Evolutionary conservation across 2,797 vertebrate genomes (phyloP), one percentile per base, ranked within the genome.

Genomic region (Tapirus indicus): DNA sequence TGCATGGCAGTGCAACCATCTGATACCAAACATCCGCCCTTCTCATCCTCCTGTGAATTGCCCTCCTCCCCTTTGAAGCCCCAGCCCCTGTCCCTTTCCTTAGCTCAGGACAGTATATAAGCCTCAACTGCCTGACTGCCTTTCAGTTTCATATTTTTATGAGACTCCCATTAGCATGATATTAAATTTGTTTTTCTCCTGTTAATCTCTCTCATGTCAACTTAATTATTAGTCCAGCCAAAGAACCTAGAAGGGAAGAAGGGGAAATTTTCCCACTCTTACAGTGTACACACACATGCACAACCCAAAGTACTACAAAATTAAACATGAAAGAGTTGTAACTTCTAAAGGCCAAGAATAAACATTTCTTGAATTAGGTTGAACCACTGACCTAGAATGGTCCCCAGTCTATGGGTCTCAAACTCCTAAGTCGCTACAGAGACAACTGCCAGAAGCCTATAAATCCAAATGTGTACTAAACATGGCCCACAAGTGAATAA

Each of bases 331-430:
- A 82, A 69, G 44, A 78, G 8, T 7, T 92, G 18, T 49, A 95
- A 94, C 49, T 80, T 91, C 35, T 62, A 41, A 79, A 95, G n/a
- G 35, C 23, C 38, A 78, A 72, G 52, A 89, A 86, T 88, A 52
- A 52, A 44, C 16, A 83, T 86, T 78, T 94, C 23, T 44, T 87
- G 38, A 91, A 66, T 72, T 89, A 72, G 44, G 23, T 7, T 78
- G 47, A 92, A 29, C 75, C 38, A 41, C 0, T 90, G 9, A 78
- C 21, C 21, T 77, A 75, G 64, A 88, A 80, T 60, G 38, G 2
- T 74, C 17, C 13, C 29, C 32, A 75, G 4, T 77, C 10, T 23
- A n/a, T 78, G 29, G 41, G 7, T 86, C 49, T 87, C 35, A 79
- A 64, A 77, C 32, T 80, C 58, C 77, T 3, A 54, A 44, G 32